Evolutionary conservation across 2,797 vertebrate genomes (phyloP).

Genomic region (Emys orbicularis): DNA sequence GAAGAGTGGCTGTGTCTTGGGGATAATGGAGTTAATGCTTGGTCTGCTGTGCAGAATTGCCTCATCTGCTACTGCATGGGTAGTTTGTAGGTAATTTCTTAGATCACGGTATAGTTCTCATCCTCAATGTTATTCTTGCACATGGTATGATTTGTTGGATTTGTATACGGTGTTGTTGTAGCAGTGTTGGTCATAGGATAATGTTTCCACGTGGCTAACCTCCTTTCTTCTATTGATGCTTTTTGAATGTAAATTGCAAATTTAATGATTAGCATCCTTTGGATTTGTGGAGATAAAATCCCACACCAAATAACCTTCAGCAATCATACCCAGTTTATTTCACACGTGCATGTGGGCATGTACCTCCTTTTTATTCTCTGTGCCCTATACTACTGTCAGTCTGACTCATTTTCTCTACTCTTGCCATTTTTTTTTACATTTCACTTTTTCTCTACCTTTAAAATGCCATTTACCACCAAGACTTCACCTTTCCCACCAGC

Average conservation of each 20-base stretch:
- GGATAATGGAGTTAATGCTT: constrained; percentile 21
- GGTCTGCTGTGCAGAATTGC: constrained; percentile 39
- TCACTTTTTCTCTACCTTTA: background rate
- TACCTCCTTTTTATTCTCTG: background rate
- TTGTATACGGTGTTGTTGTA: background rate
- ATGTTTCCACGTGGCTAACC: background rate
- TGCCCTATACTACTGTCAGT: background rate
- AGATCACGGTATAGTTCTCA: background rate
- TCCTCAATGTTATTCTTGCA: background rate
- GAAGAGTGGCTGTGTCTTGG: background rate
- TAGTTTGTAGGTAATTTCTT: constrained; percentile 11
- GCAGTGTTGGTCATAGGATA: too few relatives aligned
- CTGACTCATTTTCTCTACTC: background rate
- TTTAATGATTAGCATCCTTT: constrained; percentile 57
- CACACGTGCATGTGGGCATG: background rate
- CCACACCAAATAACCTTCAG: constrained; percentile 28
- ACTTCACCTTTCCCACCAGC: background rate
- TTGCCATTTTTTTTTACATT: background rate
- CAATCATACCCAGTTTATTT: background rate
- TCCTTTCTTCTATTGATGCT: background rate
- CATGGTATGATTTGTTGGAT: accelerated
- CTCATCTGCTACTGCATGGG: background rate
- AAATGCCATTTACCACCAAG: background rate
- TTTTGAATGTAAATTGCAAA: constrained; percentile 39
- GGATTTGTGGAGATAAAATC: constrained; percentile 35